Evolutionary conservation across 1,140 invertebrate species (phyloP), one percentile per base, ranked within the genome.

Genomic region (Melitaea cinxia): DNA sequence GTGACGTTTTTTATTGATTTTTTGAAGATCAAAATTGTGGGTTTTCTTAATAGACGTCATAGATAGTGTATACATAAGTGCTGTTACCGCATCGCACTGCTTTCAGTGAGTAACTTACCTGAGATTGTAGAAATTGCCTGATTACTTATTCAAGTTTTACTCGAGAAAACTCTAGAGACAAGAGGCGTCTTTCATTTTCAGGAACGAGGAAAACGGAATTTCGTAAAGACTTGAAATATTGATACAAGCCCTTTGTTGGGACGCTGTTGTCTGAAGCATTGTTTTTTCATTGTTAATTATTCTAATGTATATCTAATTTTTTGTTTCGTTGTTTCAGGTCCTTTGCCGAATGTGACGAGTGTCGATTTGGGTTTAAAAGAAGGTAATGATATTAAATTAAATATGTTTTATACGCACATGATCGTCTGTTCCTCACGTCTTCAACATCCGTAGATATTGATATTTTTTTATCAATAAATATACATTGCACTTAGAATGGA

Each of bases 261-360:
- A n/a, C 7, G 4, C 42, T 12, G 4, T 12, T 47, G 7, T 47
- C 5, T 23, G 7, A 7, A 17, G 15, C 23, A n/a, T 47, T 47
- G 17, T 23, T 12, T 23, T 47, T 15, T 26, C 23, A 30, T 17
- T 30, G 7, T 52, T 52, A 33, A 26, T 19, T 21, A 47, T 35
- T 6, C 9, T n/a, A n/a, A n/a, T n/a, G n/a, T n/a, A n/a, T n/a
- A n/a, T n/a, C n/a, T n/a, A n/a, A n/a, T n/a, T n/a, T 4, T 35
- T 15, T 57, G 10, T 39, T 53, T 69, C 10, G 68, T 72, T 55
- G 21, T 83, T 78, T 24, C 82, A 86, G 85, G 83, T 74, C 85
- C 83, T 6, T 39, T 89, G 45, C 80, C 79, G 33, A 89, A 89
- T 45, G 72, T 87, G 5, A 87, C 83, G 5, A 85, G 77, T 52